Percentiles rank a stretch among this genome's conserved stretches.
These are phyloP conservation scores for Luscinia luscinia DNA, from an alignment of 2,797 vertebrate genomes.

Conservation along the genomic window DNA sequence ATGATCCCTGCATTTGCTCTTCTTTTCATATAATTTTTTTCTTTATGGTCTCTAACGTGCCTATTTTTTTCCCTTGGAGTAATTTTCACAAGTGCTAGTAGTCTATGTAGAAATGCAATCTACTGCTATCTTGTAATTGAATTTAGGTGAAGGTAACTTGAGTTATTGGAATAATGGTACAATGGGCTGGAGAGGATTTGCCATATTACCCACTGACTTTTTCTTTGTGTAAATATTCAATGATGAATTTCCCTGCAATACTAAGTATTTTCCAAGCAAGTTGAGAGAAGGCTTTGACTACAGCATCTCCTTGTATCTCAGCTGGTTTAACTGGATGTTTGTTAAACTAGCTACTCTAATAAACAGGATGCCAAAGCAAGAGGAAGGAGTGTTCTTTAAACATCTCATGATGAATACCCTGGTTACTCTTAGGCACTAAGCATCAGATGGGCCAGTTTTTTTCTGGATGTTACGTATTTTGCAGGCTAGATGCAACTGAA, in stretches of 20 bases:
- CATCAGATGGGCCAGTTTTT: not conserved
- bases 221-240: not conserved
- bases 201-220: not conserved
- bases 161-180: not conserved
- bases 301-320: not conserved
- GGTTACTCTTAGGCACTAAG: not conserved
- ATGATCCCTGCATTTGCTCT: not conserved
- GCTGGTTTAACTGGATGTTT: not conserved
- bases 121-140: not conserved
- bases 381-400: not conserved
- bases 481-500: not conserved
- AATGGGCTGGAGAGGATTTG: not conserved
- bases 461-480: accelerated
- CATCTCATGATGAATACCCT: not conserved
- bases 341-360: not conserved
- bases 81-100: not conserved
- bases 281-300: not conserved
- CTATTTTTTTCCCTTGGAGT: not conserved
- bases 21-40: not conserved
- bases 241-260: not conserved
- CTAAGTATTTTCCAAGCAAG: not conserved
- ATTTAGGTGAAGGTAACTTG: not conserved
- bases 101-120: not conserved
- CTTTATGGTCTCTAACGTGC: not conserved
- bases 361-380: not conserved